Conservation (phyloP, 2,797 vertebrate genomes). For the Australoheros facetus region DNA sequence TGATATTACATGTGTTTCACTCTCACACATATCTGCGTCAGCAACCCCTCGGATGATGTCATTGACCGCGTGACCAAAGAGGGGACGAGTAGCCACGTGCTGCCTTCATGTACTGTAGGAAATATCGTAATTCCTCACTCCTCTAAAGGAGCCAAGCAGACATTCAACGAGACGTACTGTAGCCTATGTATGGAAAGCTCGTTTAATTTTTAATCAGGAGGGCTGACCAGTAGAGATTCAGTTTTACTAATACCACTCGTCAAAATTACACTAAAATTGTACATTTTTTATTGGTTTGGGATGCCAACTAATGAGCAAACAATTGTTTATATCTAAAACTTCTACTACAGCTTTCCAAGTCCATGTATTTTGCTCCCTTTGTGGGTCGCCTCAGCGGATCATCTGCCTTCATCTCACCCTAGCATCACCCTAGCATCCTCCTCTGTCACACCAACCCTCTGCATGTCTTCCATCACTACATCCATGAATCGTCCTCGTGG, state of each 20-base stretch:
- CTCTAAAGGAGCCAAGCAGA: background rate
- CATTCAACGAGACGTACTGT: too few species aligned
- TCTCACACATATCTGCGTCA: slow-evolving; percentile 1
- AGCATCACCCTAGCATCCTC: too few species aligned
- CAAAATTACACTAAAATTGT: background rate
- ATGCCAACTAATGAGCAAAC: background rate
- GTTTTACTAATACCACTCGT: background rate
- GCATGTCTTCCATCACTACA: too few species aligned
- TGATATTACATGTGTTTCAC: slow-evolving; percentile 20
- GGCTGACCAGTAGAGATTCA: background rate
- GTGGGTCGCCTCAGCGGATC: too few species aligned
- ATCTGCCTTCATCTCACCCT: too few species aligned
- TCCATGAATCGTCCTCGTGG: too few species aligned
- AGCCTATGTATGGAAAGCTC: background rate
- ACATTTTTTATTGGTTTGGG: background rate
- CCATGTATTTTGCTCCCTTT: background rate
- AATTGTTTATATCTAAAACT: background rate
- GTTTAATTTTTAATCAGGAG: background rate
- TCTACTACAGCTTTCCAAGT: background rate
- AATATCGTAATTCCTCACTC: background rate
- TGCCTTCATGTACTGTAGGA: slow-evolving; percentile 13
- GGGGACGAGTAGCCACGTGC: background rate
- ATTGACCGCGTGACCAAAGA: slow-evolving; percentile 31
- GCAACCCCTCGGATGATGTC: slow-evolving; percentile 27
- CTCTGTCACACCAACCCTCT: too few species aligned